Percentiles rank a stretch among this genome's conserved stretches.
These are phyloP conservation scores for Serrognathus titanus DNA, from an alignment of 2,888 invertebrate species.

Conservation along the genomic window DNA sequence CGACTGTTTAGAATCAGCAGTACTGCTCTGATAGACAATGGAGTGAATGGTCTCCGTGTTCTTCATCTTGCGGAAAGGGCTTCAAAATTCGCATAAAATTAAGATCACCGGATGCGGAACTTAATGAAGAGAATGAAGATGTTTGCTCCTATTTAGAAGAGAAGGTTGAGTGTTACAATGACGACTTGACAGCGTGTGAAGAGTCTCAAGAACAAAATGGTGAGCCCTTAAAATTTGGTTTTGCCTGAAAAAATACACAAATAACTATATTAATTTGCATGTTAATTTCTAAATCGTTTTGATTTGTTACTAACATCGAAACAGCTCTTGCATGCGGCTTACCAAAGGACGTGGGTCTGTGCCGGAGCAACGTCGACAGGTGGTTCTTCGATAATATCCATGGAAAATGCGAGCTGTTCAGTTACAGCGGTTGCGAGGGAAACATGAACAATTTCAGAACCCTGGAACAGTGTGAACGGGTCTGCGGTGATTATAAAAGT, in stretches of 20 bases:
- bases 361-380: conserved; percentile 72
- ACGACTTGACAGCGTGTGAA: conserved; percentile 41
- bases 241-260: no score
- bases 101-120: conserved; percentile 26
- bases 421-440: conserved; percentile 84
- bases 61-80: conserved; percentile 75
- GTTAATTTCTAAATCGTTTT: no score
- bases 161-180: conserved; percentile 50
- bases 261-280: no score
- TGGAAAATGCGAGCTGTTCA: conserved; percentile 76
- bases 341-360: conserved; percentile 69
- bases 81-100: conserved; percentile 58
- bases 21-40: conserved; percentile 49
- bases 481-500: conserved; percentile 59
- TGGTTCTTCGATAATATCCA: conserved; percentile 78
- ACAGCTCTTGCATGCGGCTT: conserved; percentile 52
- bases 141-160: conserved; percentile 52
- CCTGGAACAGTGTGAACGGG: conserved; percentile 64
- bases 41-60: conserved; percentile 81
- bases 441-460: conserved; percentile 85
- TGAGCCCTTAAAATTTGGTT: no score
- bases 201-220: conserved; percentile 2
- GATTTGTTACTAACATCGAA: conserved; percentile 9
- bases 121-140: conserved; percentile 34
- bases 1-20: conserved; percentile 2